Conservation (phyloP, 2,797 vertebrate species). For the Darevskia mixta region DNA sequence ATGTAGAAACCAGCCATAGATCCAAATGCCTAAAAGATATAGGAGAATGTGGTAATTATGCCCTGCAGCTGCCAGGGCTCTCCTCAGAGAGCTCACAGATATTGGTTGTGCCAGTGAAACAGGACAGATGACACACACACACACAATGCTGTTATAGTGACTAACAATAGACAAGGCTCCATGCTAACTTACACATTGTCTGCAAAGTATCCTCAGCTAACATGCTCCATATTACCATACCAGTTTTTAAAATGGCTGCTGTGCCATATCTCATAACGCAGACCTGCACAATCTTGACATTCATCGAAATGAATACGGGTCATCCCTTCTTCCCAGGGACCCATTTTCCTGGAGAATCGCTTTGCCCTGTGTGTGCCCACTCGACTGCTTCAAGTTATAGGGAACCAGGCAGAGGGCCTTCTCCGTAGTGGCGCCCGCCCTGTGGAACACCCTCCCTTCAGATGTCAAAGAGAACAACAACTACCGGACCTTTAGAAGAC, state of each 20-base stretch:
- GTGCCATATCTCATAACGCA: neutral
- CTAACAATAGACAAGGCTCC: slow-evolving; percentile 58
- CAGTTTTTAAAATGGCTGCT: slow-evolving; percentile 1
- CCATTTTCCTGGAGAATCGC: no score
- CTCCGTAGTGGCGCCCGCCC: no score
- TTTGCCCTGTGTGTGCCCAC: no score
- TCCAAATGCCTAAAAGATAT: slow-evolving; percentile 81
- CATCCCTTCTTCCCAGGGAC: no score
- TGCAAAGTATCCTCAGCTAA: slow-evolving; percentile 37
- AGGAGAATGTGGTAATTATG: slow-evolving; percentile 81
- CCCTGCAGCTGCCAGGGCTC: slow-evolving; percentile 78
- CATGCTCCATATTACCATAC: slow-evolving; percentile 30
- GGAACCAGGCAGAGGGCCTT: no score
- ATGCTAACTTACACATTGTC: slow-evolving; percentile 59
- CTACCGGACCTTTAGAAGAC: no score
- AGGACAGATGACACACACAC: slow-evolving; percentile 49
- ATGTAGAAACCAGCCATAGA: slow-evolving; percentile 77
- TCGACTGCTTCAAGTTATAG: no score
- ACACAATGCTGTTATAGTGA: neutral
- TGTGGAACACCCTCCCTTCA: no score
- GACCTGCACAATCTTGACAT: neutral
- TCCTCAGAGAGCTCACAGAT: slow-evolving; percentile 76
- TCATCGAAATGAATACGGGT: neutral
- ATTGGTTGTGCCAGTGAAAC: slow-evolving; percentile 67
- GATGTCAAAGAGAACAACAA: no score